A percentile compares a stretch with the other conserved stretches of the same genome.
phyloP scores from a whole-genome alignment of 2,888 invertebrate genomes.

The Lysandra bellargus region DNA sequence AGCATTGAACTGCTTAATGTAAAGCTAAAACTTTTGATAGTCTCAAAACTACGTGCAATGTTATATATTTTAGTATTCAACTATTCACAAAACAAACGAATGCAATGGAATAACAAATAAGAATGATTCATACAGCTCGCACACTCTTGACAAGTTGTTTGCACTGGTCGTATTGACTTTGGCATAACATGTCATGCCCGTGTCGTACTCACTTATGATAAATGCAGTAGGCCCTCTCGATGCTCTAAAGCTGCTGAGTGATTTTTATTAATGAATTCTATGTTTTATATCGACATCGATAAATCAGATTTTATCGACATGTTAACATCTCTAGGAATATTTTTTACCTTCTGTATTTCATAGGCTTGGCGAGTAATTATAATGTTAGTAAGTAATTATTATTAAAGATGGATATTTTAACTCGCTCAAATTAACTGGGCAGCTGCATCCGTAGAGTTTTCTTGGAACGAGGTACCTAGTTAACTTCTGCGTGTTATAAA shows the following conservation, averaged over 20 bases:
- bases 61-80: constrained; percentile 7
- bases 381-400: not conserved
- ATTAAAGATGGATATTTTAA: not conserved
- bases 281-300: constrained; percentile 12
- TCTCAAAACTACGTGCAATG: not conserved
- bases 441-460: not conserved
- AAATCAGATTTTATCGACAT: constrained; percentile 17
- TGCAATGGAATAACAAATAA: constrained; percentile 11
- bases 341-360: constrained; percentile 8
- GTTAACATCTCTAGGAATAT: not conserved
- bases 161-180: constrained; percentile 26
- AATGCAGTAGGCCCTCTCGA: constrained; percentile 26
- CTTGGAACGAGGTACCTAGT: not conserved
- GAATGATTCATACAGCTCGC: constrained; percentile 11
- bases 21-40: not conserved
- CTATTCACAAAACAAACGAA: constrained; percentile 17
- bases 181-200: constrained; percentile 29
- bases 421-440: not conserved
- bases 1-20: not conserved
- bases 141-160: constrained; percentile 19
- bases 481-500: not conserved
- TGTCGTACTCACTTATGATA: constrained; percentile 15
- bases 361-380: not conserved
- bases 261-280: constrained; percentile 20
- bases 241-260: constrained; percentile 10